These are phyloP conservation scores for Leptodactylus fuscus DNA, from an alignment of 2,113 vertebrate genomes.

Conservation along the genomic window DNA sequence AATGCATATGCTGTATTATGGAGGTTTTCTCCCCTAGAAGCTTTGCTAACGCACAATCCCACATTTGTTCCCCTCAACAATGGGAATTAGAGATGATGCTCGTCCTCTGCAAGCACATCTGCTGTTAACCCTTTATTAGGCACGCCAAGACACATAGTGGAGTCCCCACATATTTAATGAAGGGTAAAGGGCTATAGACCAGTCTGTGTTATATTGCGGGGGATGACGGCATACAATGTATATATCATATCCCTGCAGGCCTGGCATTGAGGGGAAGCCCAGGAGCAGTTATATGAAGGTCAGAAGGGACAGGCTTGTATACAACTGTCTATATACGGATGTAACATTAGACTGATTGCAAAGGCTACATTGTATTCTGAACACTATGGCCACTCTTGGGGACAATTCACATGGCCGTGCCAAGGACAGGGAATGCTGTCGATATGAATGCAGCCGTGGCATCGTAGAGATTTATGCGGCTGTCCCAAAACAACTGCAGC, in stretches of 20 bases:
- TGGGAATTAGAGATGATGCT: neutral
- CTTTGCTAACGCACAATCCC: no score
- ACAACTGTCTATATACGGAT: neutral
- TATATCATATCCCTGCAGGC: neutral
- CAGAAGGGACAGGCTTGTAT: slow-evolving; percentile 5
- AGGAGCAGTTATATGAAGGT: slow-evolving; percentile 32
- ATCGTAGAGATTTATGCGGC: no score
- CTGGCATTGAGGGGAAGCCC: neutral
- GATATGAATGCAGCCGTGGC: no score
- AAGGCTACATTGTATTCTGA: neutral
- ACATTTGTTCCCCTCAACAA: no score
- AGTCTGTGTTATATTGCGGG: neutral
- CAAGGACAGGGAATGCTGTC: no score
- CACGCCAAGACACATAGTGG: neutral
- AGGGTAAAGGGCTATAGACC: neutral
- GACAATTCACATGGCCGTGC: no score
- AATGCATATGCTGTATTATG: no score
- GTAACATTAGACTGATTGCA: neutral
- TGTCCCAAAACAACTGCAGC: no score
- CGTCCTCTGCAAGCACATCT: no score
- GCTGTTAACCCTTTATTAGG: neutral
- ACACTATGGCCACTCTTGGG: neutral
- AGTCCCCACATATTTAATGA: neutral
- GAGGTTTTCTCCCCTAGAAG: no score
- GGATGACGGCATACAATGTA: slow-evolving; percentile 15